Evolutionary conservation across 2,797 vertebrate species (phyloP).

Genomic region (Helicolenus hilgendorfi): DNA sequence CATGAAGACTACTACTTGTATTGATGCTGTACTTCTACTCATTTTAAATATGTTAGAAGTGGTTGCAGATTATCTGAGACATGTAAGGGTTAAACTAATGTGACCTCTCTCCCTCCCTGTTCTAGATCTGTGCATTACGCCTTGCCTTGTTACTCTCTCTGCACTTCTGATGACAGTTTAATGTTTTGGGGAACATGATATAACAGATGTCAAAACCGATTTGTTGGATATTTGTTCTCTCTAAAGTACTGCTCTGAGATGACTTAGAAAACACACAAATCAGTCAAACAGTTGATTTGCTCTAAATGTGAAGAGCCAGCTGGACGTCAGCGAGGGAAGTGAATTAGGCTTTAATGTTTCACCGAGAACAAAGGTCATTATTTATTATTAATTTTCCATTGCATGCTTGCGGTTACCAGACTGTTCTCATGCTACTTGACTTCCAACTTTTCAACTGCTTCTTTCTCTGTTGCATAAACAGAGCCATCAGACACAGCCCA

Average conservation of each 20-base stretch:
- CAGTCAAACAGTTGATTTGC: background rate
- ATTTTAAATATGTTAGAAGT: background rate
- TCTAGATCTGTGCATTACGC: background rate
- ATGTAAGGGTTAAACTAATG: background rate
- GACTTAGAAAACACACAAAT: conserved; percentile 7
- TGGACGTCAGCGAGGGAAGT: background rate
- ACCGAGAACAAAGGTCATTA: conserved; percentile 50
- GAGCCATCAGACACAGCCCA: background rate
- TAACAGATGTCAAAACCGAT: background rate
- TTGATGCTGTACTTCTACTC: no score
- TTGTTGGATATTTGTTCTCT: background rate
- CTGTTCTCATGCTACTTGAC: conserved; percentile 58
- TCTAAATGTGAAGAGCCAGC: background rate
- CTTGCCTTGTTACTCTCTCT: background rate
- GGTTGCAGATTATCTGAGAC: background rate
- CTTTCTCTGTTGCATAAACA: conserved; percentile 11
- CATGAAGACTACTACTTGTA: no score
- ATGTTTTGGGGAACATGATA: background rate
- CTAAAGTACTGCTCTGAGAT: background rate
- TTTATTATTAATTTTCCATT: conserved; percentile 28
- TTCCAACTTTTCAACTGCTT: background rate
- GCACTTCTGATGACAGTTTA: background rate
- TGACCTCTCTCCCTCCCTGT: background rate
- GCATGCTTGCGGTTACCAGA: conserved; percentile 28
- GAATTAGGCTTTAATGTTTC: background rate